These are phyloP conservation scores for Helleia helle DNA, from an alignment of 2,888 invertebrate species.

Conservation along the genomic window DNA sequence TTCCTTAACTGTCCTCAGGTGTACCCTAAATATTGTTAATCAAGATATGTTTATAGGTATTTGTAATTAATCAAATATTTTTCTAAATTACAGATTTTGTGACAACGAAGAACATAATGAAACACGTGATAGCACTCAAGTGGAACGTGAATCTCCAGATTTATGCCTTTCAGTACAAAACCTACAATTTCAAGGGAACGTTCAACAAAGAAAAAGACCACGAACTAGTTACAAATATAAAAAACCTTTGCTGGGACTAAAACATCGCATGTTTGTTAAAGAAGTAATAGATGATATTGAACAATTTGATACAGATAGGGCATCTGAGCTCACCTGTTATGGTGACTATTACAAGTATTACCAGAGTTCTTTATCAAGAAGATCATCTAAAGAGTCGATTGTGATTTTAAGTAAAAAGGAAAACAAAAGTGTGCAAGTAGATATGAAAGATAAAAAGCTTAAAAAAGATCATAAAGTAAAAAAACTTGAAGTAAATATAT, in stretches of 20 bases:
- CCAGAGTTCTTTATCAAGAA: slow-evolving; percentile 40
- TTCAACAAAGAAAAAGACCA: slow-evolving; percentile 36
- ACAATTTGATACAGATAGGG: slow-evolving; percentile 34
- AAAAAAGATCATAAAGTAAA: slow-evolving; percentile 21
- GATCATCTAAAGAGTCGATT: slow-evolving; percentile 49
- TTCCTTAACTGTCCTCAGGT: too few species aligned
- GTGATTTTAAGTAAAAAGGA: slow-evolving; percentile 34
- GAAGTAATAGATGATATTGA: slow-evolving; percentile 39
- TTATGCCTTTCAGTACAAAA: slow-evolving; percentile 57
- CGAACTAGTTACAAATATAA: slow-evolving; percentile 57
- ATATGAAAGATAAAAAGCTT: slow-evolving; percentile 26
- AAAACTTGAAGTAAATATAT: slow-evolving; percentile 17
- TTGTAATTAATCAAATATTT: background rate
- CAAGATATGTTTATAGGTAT: too few species aligned
- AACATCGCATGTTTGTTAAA: slow-evolving; percentile 61
- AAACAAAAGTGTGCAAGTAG: slow-evolving; percentile 41
- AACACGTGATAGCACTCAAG: slow-evolving; percentile 22
- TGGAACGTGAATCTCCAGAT: slow-evolving; percentile 31
- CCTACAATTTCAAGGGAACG: slow-evolving; percentile 48
- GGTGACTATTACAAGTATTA: slow-evolving; percentile 58
- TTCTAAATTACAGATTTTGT: slow-evolving; percentile 37
- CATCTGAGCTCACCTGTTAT: slow-evolving; percentile 47
- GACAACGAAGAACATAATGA: slow-evolving; percentile 26
- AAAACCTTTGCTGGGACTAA: slow-evolving; percentile 32
- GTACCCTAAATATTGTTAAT: too few species aligned